Evolutionary conservation across 2,888 invertebrate genomes (phyloP), one percentile per base, ranked within the genome.

Genomic region (Asteroscopus sphinx): DNA sequence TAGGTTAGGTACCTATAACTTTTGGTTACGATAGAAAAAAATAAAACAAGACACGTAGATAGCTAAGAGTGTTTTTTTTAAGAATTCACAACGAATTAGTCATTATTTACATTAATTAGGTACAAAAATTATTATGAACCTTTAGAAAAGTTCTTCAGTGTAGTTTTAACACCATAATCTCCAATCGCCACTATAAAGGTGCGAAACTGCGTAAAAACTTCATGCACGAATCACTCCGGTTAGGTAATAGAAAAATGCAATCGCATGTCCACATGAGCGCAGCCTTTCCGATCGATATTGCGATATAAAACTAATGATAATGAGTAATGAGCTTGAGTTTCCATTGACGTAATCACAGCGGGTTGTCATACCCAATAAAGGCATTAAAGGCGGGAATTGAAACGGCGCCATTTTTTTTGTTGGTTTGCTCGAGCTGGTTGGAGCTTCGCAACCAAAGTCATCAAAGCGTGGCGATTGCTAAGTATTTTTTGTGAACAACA

Each of bases 171-270:
- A 25, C 6, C 25, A 25, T 4, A 25, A 4, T 4, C 6, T 25
- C 3, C 6, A 4, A 25, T 4, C 25, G 3, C 3, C 25, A 28
- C 9, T 28, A 11, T 28, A 28, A 28, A 28, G 12, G 8, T 7
- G 32, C 21, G 13, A 9, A 30, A 30, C 58, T 58, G 42, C 39
- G 42, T 62, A 66, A 28, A 28, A 52, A 53, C 32, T 35, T 5
- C 37, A 51, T 52, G 57, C 36, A 53, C 30, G 40, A 52, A 62
- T 28, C 37, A 6, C 32, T 41, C 13, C 32, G 25, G 42, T 64
- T 71, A 42, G n/a, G 54, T 62, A 68, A 62, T 54, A 53, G 37
- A 30, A 54, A 71, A 71, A 52, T 54, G 54, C 56, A 57, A 53
- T 61, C 25, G 61, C 58, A 48, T 63, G 47, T 39, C 45, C 46